phyloP scores from a whole-genome alignment of 2,888 invertebrate genomes.

The Drepanosiphum platanoidis region DNA sequence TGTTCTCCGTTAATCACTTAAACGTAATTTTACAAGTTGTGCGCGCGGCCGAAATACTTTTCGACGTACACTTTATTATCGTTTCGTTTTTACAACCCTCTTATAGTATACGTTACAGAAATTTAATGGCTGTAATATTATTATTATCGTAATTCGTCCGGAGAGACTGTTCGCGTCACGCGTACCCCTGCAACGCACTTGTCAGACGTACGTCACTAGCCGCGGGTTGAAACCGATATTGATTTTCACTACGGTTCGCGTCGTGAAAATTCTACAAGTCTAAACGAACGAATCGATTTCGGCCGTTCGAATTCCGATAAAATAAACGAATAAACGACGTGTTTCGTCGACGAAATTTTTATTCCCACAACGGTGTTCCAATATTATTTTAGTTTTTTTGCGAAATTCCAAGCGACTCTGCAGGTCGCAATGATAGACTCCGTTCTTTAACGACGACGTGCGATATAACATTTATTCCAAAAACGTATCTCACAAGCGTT shows the following conservation, averaged over 20 bases:
- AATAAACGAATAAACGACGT: too few relatives aligned
- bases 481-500: too few relatives aligned
- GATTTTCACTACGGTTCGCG: not conserved
- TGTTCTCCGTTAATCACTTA: slow-evolving; percentile 15
- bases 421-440: too few relatives aligned
- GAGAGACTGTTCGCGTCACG: not conserved
- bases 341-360: too few relatives aligned
- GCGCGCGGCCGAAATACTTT: not conserved
- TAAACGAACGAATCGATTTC: too few relatives aligned
- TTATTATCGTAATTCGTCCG: not conserved
- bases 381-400: too few relatives aligned
- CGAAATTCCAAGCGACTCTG: too few relatives aligned
- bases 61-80: not conserved
- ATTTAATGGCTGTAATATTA: not conserved
- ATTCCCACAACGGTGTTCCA: too few relatives aligned
- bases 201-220: not conserved
- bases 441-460: too few relatives aligned
- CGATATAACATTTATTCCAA: too few relatives aligned
- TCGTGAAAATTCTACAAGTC: too few relatives aligned
- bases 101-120: not conserved
- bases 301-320: not conserved
- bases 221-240: too few relatives aligned
- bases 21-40: not conserved
- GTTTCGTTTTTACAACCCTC: not conserved
- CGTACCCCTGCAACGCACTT: not conserved